Evolutionary conservation across 1,140 invertebrate genomes (phyloP), one percentile per base, ranked within the genome.

Genomic region (Sitobion miscanthi): DNA sequence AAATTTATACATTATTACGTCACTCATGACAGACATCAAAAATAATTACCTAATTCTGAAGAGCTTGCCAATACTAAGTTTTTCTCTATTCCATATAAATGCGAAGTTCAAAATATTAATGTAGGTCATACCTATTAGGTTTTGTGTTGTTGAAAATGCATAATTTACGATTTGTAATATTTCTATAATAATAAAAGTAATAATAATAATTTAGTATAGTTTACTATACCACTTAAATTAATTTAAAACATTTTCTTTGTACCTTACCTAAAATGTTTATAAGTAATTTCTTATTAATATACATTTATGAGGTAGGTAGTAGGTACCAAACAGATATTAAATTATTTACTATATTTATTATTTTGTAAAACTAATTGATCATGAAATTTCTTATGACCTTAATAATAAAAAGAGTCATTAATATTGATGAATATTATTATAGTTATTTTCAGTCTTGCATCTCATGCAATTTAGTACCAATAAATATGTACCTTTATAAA

Each of bases 41-140:
- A 87, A 49, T 25, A 87, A 87, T 49, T 49, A 49, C 21, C 38
- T 45, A 49, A 47, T 47, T 87, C 25, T 45, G 30, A n/a, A 47
- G 25, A 87, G 30, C 25, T 87, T 87, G 85, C 85, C 85, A 87
- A 87, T 87, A 77, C 17, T 77, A 17, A 77, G 62, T 77, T 69
- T 69, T n/a, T 69, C 30, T 69, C 17, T 77, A 1, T 6, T 77
- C 5, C 17, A 0, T 77, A 77, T 35, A 77, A 77, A 77, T 69
- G 62, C 30, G 9, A 30, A 69, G 62, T 77, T 77, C n/a, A 35
- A 77, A 77, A n/a, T n/a, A 77, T n/a, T 77, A n/a, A 77, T 17
- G 62, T n/a, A 69, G 25, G 21, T 30, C 8, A 38, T 17, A 69
- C 4, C 11, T 11, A 69, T 69, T 17, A 77, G 14, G 4, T 69